phyloP scores from a whole-genome alignment of 2,113 vertebrate genomes.

The Apeltes quadracus region DNA sequence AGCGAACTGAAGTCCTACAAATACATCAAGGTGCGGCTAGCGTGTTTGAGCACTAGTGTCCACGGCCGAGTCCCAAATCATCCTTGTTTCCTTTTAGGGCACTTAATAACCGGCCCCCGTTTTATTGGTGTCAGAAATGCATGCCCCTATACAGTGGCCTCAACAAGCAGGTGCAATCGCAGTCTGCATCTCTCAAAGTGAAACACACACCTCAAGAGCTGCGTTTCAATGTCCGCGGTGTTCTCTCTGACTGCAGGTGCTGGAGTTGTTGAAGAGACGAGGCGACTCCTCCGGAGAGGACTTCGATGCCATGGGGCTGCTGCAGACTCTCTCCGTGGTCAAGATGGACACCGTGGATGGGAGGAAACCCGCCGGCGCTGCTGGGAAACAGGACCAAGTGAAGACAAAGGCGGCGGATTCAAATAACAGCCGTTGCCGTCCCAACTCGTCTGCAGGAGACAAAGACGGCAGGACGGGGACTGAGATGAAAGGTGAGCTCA shows the following conservation, averaged over 20 bases:
- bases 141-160: not conserved
- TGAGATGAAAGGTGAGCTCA: conserved; percentile 71
- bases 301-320: conserved; percentile 84
- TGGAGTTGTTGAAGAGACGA: conserved; percentile 85
- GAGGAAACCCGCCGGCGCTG: conserved; percentile 39
- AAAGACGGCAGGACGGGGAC: not conserved
- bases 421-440: not conserved
- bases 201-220: too few species aligned
- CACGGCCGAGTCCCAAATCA: not conserved
- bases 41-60: not conserved
- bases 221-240: too few species aligned
- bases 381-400: not conserved
- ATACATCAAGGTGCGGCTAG: conserved; percentile 85
- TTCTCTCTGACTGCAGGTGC: conserved; percentile 69
- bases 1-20: conserved; percentile 96
- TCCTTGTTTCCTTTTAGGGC: not conserved
- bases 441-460: not conserved
- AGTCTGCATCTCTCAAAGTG: too few species aligned
- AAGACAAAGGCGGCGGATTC: not conserved
- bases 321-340: conserved; percentile 86
- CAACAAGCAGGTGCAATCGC: not conserved
- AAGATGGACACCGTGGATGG: conserved; percentile 88
- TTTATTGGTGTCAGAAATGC: not conserved
- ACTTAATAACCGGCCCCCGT: not conserved
- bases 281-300: conserved; percentile 68